Percentiles rank a stretch among this genome's conserved stretches.
Evolutionary conservation across 2,888 invertebrate species (phyloP).

Genomic region (Pyrrhosoma nymphula): DNA sequence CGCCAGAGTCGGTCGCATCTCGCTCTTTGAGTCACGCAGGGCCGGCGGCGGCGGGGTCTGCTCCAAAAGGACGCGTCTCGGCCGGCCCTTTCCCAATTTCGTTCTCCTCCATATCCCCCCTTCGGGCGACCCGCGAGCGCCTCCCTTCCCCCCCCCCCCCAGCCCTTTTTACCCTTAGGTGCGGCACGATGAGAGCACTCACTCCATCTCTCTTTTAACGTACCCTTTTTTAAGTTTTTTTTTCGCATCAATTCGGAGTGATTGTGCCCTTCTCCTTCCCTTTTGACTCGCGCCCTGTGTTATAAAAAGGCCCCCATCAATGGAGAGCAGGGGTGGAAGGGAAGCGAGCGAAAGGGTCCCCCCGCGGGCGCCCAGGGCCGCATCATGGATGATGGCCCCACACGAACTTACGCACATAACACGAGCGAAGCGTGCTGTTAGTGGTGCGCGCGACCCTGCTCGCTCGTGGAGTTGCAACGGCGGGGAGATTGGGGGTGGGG

Average conservation of each 20-base stretch:
- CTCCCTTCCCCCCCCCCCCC: background rate
- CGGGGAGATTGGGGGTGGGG: too few relatives aligned
- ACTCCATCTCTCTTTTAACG: background rate
- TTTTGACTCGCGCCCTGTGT: background rate
- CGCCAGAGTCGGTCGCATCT: background rate
- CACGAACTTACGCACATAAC: too few relatives aligned
- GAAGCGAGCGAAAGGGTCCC: background rate
- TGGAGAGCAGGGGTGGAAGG: background rate
- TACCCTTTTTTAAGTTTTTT: slow-evolving; percentile 18
- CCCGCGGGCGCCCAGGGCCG: too few relatives aligned
- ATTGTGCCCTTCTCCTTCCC: background rate
- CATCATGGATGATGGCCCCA: too few relatives aligned
- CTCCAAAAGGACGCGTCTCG: too few relatives aligned
- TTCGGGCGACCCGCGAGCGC: background rate
- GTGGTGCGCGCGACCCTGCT: too few relatives aligned
- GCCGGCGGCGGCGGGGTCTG: too few relatives aligned
- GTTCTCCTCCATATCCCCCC: too few relatives aligned
- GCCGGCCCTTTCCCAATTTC: too few relatives aligned
- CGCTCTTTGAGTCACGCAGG: too few relatives aligned
- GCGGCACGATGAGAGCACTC: background rate
- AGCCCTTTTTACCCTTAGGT: background rate
- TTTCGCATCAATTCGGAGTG: slow-evolving; percentile 14
- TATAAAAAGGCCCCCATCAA: background rate
- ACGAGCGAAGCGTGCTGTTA: too few relatives aligned
- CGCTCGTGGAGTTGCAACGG: too few relatives aligned